A percentile compares a stretch with the other conserved stretches of the same genome.
Evolutionary conservation across 1,140 invertebrate species (phyloP).

Genomic region (Caligus rogercresseyi): DNA sequence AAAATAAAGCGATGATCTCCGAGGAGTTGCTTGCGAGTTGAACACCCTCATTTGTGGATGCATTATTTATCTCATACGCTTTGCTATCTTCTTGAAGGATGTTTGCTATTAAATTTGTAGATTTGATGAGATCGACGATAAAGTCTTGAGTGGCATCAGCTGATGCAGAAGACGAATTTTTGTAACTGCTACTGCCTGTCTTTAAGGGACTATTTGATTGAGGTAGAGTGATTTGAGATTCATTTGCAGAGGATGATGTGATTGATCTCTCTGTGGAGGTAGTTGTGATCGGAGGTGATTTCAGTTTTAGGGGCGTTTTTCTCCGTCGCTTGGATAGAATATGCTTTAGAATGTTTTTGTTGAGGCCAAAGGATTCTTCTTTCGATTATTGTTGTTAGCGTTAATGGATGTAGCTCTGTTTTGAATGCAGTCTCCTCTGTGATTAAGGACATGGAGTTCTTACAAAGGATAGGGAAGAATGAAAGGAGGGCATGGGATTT

Average conservation of each 20-base stretch:
- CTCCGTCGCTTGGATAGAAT: not conserved
- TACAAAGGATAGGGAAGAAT: not conserved
- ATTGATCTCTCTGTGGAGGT: not conserved
- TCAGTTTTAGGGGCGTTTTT: not conserved
- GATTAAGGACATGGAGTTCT: not conserved
- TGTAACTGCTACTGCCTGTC: not conserved
- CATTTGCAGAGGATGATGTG: not conserved
- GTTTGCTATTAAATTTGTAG: not conserved
- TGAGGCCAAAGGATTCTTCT: not conserved
- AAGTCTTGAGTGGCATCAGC: too few species aligned
- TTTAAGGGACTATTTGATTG: not conserved
- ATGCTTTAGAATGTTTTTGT: not conserved
- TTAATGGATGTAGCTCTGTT: not conserved
- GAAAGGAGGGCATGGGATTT: not conserved
- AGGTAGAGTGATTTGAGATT: not conserved
- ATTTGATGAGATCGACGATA: not conserved
- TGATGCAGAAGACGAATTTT: not conserved
- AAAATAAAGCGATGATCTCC: too few species aligned
- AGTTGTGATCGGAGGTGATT: not conserved
- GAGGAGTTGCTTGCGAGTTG: too few species aligned
- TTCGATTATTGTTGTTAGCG: not conserved
- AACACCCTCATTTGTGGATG: too few species aligned
- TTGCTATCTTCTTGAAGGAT: too few species aligned
- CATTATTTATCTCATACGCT: too few species aligned
- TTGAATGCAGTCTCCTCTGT: not conserved